phyloP scores from a whole-genome alignment of 2,797 vertebrate genomes.

The Vipera ursinii region DNA sequence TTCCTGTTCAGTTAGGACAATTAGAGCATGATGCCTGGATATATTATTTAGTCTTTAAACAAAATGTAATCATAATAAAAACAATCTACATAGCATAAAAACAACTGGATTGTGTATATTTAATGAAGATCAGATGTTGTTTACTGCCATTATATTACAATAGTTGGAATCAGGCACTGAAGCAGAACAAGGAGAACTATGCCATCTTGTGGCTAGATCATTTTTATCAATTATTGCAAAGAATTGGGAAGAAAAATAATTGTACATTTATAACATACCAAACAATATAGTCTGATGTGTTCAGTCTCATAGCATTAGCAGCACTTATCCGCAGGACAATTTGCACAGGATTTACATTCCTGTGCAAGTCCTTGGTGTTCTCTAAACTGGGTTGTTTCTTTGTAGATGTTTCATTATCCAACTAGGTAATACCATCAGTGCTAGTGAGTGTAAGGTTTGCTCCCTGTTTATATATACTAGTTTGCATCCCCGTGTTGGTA shows the following conservation, averaged over 20 bases:
- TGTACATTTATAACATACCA: no score
- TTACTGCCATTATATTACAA: not conserved
- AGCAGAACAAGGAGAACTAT: conserved; percentile 29
- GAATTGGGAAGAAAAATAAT: rapidly evolving
- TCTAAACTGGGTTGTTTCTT: not conserved
- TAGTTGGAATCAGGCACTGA: not conserved
- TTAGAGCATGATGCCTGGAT: conserved; percentile 7
- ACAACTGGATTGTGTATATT: conserved; percentile 28
- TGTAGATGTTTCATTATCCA: not conserved
- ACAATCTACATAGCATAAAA: conserved; percentile 13
- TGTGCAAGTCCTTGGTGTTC: not conserved
- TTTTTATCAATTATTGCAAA: conserved; percentile 21
- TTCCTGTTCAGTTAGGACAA: conserved; percentile 4
- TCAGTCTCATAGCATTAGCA: not conserved
- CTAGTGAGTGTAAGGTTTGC: not conserved
- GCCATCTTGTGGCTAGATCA: conserved; percentile 55
- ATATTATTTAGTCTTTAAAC: not conserved
- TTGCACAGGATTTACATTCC: not conserved
- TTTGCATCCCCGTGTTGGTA: not conserved
- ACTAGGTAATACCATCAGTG: not conserved
- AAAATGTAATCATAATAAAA: conserved; percentile 34
- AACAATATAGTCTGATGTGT: not conserved
- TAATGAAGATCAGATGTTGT: conserved; percentile 15
- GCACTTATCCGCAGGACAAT: not conserved
- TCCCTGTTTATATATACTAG: not conserved